Base-by-base conservation (phyloP, 2,113 vertebrate genomes). In the Sprattus sprattus region DNA sequence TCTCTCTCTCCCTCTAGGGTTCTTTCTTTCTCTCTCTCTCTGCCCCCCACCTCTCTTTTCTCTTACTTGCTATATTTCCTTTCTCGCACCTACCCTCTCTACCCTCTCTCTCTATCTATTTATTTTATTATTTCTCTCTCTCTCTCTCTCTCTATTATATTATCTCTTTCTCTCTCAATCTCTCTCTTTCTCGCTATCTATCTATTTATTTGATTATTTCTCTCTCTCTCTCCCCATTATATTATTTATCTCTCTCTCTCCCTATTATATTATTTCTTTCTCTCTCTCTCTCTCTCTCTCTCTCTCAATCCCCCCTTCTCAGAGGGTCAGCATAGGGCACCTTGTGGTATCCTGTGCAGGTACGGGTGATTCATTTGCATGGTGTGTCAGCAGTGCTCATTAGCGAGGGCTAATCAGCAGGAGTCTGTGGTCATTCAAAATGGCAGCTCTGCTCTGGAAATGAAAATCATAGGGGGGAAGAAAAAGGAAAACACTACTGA, bases 1-100 rank as follows among this genome's bases (percentile, higher is more conserved):
- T 32, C 32, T 44, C 10, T 28, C 64, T 5, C 28, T 32, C 84
- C 88, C 82, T 80, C 84, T 86, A 88, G 85, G 25, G 2, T 25
- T 28, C 64, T 28, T 15, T 71, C 25, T 13, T 4, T 71, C 60
- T 67, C 25, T 32, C 64, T 71, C 64, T 0, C 82, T 60, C 45
- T 18, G 28, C 45, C 57, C 39, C n/a, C 28, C 4, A 44, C 50
- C 32, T 54, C 49, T 4, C 4, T 49, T 1, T 82, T 50, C 25
- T 44, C 20, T 28, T 82, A 49, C 44, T 75, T 28, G 45, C 45
- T 46, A 28, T 81, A 10, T 52, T 45, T 39, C 49, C 25, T 7
- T n/a, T 75, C 1, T 25, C 54, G 8, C 47, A 10, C 75, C 71
- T 6, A 20, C 54, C 6, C 54, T 60, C 54, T 20, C 54, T 57